Evolutionary conservation across 2,797 vertebrate genomes (phyloP).

Genomic region (Myiothlypis coronata): DNA sequence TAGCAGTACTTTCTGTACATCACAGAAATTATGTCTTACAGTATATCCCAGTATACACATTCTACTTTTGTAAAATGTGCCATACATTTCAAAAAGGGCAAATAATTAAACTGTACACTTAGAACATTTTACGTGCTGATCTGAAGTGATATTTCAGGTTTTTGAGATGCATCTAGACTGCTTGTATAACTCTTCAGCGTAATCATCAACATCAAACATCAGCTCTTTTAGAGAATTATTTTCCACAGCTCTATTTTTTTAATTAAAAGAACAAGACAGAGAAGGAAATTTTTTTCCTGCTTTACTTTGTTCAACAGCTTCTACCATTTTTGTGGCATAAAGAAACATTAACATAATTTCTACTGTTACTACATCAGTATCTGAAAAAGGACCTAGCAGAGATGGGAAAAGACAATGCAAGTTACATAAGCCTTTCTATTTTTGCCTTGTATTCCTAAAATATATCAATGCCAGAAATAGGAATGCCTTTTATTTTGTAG

Average conservation of each 20-base stretch:
- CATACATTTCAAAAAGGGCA: background rate
- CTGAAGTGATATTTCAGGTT: background rate
- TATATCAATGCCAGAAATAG: background rate
- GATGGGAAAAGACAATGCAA: background rate
- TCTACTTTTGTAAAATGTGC: background rate
- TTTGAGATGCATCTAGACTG: background rate
- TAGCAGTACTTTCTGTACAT: background rate
- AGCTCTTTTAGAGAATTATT: background rate
- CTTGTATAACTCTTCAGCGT: background rate
- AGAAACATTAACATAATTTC: background rate
- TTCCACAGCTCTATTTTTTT: background rate
- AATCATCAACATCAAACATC: background rate
- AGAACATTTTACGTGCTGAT: background rate
- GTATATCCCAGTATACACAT: background rate
- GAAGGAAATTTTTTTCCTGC: background rate
- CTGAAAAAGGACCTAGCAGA: background rate
- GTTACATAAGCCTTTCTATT: background rate
- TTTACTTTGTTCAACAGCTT: background rate
- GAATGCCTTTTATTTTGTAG: background rate
- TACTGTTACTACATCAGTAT: background rate
- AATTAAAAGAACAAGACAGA: background rate
- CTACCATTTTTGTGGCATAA: background rate
- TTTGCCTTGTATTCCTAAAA: background rate
- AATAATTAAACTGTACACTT: background rate
- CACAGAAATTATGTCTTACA: background rate